Conservation (phyloP, 2,888 invertebrate genomes). For the Rutpela maculata region DNA sequence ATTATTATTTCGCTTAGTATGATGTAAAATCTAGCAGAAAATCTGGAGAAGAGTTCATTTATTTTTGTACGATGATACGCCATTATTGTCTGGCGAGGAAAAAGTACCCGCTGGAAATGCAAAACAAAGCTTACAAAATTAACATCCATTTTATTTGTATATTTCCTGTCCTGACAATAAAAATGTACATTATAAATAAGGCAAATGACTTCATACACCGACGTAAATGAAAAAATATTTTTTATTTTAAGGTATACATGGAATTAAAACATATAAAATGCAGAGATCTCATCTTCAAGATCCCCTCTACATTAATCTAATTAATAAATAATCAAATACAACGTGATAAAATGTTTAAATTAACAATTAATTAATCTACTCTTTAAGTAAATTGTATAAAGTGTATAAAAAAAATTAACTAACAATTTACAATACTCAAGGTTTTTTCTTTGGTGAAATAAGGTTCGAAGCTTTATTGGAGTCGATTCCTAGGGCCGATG, state of each 20-base stretch:
- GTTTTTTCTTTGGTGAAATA: constrained; percentile 67
- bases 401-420: constrained; percentile 50
- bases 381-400: constrained; percentile 41
- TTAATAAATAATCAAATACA: constrained; percentile 32
- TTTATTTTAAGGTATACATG: constrained; percentile 38
- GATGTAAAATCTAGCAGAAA: no score
- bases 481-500: constrained; percentile 84
- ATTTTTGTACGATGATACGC: no score
- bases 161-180: background rate
- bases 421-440: constrained; percentile 47
- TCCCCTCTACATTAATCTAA: background rate
- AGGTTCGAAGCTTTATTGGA: constrained; percentile 66
- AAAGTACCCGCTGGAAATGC: no score
- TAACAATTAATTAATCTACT: constrained; percentile 31
- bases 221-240: constrained; percentile 28
- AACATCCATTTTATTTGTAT: background rate
- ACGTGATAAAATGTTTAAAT: constrained; percentile 30
- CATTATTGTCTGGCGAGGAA: no score
- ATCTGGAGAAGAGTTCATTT: no score
- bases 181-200: constrained; percentile 7
- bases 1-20: no score
- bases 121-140: constrained; percentile 12
- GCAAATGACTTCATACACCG: constrained; percentile 2
- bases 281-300: background rate
- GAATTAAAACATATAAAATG: constrained; percentile 28